Conservation (phyloP, 2,797 vertebrate species). For the Pyrocephalus nanus region DNA sequence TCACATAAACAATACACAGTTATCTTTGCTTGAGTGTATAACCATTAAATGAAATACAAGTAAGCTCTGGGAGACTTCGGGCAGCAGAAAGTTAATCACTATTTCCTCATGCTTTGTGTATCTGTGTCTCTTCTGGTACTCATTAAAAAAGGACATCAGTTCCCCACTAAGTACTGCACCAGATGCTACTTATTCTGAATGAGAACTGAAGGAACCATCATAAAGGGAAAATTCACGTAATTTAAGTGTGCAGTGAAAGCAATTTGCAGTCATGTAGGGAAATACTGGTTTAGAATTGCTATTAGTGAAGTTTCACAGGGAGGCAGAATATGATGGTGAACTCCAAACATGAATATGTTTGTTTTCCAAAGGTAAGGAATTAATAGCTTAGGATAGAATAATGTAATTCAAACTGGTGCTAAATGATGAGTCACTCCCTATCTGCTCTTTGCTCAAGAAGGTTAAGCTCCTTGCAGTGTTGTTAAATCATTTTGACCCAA, state of each 20-base stretch:
- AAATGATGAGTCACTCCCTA: conserved; percentile 12
- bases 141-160: conserved; percentile 55
- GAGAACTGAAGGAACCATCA: conserved; percentile 25
- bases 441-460: conserved; percentile 1
- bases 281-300: not conserved
- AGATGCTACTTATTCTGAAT: conserved; percentile 47
- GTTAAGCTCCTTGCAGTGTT: not conserved
- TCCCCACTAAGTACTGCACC: conserved; percentile 23
- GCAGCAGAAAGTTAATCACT: conserved; percentile 40
- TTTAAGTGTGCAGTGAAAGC: not conserved
- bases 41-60: not conserved
- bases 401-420: not conserved
- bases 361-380: conserved; percentile 10
- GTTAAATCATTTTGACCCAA: conserved; percentile 35
- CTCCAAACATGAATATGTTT: not conserved
- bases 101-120: conserved; percentile 29
- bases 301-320: conserved; percentile 10
- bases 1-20: not conserved
- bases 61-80: not conserved
- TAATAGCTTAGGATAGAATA: not conserved
- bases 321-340: not conserved
- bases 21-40: not conserved
- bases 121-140: conserved; percentile 16
- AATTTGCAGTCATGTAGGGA: conserved; percentile 6
- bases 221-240: not conserved